A percentile compares a stretch with the other conserved stretches of the same genome.
Evolutionary conservation across 2,113 vertebrate species (phyloP).

Genomic region (Scolopax mira): DNA sequence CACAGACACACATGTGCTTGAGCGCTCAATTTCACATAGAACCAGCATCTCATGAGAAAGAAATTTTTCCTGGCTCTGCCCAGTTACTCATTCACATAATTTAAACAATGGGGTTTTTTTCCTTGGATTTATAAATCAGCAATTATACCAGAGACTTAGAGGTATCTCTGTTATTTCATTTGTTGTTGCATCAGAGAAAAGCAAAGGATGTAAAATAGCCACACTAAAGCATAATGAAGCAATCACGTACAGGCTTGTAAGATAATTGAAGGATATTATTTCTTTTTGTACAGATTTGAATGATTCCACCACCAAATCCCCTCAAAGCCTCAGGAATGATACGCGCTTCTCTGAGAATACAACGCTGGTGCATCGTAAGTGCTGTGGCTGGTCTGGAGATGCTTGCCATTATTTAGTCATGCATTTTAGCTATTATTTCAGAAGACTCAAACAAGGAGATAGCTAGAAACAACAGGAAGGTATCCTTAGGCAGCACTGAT

Average conservation of each 20-base stretch:
- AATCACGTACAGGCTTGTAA: neutral
- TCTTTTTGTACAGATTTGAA: neutral
- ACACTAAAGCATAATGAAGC: neutral
- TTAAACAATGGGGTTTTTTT: neutral
- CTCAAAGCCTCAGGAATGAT: neutral
- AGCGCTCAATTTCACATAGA: neutral
- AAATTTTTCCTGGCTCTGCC: neutral
- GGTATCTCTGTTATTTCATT: neutral
- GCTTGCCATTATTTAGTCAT: neutral
- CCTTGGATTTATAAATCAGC: neutral
- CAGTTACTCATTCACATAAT: neutral
- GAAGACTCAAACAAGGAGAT: fast-evolving
- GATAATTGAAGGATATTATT: neutral
- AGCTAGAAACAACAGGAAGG: neutral
- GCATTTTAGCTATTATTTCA: neutral
- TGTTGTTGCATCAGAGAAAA: neutral
- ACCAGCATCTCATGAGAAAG: neutral
- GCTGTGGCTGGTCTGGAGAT: neutral
- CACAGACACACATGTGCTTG: fast-evolving
- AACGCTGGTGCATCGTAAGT: neutral
- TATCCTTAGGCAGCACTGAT: neutral
- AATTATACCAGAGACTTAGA: neutral
- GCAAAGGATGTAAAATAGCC: neutral
- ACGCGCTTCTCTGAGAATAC: neutral
- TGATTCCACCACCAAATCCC: neutral